These are phyloP conservation scores for Phaedon cochleariae DNA, from an alignment of 2,888 invertebrate genomes.

Conservation along the genomic window DNA sequence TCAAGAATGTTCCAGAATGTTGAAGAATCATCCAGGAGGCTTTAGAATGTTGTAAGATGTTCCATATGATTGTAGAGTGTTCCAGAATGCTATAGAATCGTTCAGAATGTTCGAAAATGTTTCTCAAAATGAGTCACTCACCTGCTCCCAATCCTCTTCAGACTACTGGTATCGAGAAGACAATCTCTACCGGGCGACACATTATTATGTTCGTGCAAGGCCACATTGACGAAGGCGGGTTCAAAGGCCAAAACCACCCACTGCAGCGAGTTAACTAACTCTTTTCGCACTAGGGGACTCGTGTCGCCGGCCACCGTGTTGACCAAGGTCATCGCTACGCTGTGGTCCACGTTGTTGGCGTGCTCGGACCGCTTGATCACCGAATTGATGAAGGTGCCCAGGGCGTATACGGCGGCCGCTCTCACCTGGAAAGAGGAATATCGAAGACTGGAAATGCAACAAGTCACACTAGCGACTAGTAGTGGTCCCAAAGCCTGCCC, in stretches of 20 bases:
- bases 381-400: constrained; percentile 92
- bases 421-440: constrained; percentile 69
- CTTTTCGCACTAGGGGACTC: constrained; percentile 86
- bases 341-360: constrained; percentile 92
- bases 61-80: no score
- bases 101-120: no score
- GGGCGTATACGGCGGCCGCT: constrained; percentile 92
- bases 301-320: constrained; percentile 80
- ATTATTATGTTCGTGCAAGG: constrained; percentile 74
- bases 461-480: no score
- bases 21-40: no score
- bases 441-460: background rate
- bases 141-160: constrained; percentile 56
- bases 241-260: constrained; percentile 89
- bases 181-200: no score
- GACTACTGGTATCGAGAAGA: constrained; percentile 42
- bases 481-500: no score
- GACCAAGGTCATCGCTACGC: constrained; percentile 87
- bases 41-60: no score
- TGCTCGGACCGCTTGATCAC: constrained; percentile 87
- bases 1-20: no score
- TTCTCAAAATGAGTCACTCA: no score
- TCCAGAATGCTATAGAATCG: no score
- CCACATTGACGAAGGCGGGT: constrained; percentile 84
- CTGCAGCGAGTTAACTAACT: constrained; percentile 86